Conservation (phyloP, 2,113 vertebrate genomes). For the Chloebia gouldiae region DNA sequence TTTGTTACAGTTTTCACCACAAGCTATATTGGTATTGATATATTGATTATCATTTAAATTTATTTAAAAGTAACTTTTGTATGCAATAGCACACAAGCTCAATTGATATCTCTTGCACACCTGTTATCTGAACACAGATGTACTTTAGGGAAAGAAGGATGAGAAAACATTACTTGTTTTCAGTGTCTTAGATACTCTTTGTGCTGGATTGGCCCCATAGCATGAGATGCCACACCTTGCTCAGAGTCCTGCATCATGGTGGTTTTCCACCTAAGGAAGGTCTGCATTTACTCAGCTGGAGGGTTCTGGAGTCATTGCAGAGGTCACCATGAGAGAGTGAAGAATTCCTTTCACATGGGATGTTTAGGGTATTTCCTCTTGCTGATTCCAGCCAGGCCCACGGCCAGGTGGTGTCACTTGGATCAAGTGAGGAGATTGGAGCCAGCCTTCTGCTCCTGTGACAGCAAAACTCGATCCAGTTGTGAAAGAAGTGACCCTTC, state of each 20-base stretch:
- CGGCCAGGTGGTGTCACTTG: not conserved
- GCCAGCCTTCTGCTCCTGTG: not conserved
- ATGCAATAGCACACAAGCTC: not conserved
- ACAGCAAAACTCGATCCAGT: not conserved
- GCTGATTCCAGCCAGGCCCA: not conserved
- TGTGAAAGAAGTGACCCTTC: not conserved
- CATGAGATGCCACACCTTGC: not conserved
- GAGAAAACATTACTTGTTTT: not conserved
- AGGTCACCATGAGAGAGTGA: not conserved
- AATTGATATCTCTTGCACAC: not conserved
- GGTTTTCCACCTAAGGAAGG: not conserved
- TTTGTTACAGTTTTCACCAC: not conserved
- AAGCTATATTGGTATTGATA: not conserved
- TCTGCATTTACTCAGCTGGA: not conserved
- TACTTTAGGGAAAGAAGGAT: not conserved
- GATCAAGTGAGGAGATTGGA: not conserved
- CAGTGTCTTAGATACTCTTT: not conserved
- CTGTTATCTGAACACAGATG: not conserved
- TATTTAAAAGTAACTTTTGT: not conserved
- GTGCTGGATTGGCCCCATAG: not conserved
- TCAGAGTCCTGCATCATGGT: fast-evolving
- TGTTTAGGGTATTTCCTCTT: not conserved
- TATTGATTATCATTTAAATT: not conserved
- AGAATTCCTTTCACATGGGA: not conserved
- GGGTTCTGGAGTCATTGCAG: not conserved